Percentiles rank a stretch among this genome's conserved stretches.
Evolutionary conservation across 2,113 vertebrate genomes (phyloP).

Genomic region (Entelurus aequoreus): DNA sequence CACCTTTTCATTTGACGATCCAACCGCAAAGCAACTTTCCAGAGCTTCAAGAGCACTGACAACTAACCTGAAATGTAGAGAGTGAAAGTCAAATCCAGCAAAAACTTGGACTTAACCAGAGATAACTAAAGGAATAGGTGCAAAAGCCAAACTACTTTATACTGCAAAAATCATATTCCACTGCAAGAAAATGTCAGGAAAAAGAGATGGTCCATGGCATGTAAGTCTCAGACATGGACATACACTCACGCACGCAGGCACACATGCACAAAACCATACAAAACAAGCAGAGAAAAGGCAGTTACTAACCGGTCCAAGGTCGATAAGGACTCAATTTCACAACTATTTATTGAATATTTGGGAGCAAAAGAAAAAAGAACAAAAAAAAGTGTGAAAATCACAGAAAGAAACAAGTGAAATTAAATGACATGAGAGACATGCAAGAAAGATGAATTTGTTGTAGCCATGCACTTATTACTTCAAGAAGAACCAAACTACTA

Average conservation of each 20-base stretch:
- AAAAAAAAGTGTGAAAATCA: slow-evolving; percentile 82
- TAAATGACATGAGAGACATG: slow-evolving; percentile 71
- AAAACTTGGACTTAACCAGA: slow-evolving; percentile 1
- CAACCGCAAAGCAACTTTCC: slow-evolving; percentile 97
- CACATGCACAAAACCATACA: slow-evolving; percentile 38
- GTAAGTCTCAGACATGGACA: slow-evolving; percentile 52
- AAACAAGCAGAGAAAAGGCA: slow-evolving; percentile 73
- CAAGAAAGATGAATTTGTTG: slow-evolving; percentile 67
- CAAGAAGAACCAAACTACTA: slow-evolving; percentile 11
- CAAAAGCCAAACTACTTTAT: slow-evolving; percentile 34
- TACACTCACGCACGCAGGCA: slow-evolving; percentile 57
- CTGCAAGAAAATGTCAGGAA: slow-evolving; percentile 33
- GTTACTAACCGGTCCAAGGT: slow-evolving; percentile 99
- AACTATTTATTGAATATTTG: slow-evolving; percentile 83
- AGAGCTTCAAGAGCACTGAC: slow-evolving; percentile 96
- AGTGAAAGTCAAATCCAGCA: slow-evolving; percentile 15
- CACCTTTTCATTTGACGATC: slow-evolving; percentile 92
- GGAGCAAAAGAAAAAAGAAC: slow-evolving; percentile 78
- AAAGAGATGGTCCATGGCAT: slow-evolving; percentile 51
- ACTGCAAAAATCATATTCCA: slow-evolving; percentile 42
- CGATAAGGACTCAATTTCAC: slow-evolving; percentile 99
- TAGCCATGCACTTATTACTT: slow-evolving; percentile 69
- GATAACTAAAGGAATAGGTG: slow-evolving; percentile 4
- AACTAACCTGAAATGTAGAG: slow-evolving; percentile 80
- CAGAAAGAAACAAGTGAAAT: slow-evolving; percentile 87